A percentile compares a stretch with the other conserved stretches of the same genome.
Conservation (phyloP, 2,888 invertebrate species). For the Monochamus alternatus region DNA sequence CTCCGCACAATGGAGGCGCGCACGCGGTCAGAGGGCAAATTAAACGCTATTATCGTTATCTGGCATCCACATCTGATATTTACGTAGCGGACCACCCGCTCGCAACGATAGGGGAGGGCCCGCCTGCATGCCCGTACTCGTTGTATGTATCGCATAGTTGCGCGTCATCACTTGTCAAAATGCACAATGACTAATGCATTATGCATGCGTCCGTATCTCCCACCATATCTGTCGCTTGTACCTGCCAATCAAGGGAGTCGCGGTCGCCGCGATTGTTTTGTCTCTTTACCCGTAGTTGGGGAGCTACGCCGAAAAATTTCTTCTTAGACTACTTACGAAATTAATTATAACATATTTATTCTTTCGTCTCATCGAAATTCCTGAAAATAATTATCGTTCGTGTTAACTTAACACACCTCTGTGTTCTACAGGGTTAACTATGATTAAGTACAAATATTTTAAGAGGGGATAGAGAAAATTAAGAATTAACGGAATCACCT, state of each 20-base stretch:
- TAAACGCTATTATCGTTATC: constrained; percentile 25
- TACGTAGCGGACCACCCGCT: constrained; percentile 22
- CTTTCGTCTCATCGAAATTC: no score
- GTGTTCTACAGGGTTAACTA: no score
- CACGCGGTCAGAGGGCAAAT: constrained; percentile 24
- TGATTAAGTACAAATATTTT: no score
- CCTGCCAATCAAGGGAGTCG: constrained; percentile 61
- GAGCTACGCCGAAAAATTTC: constrained; percentile 4
- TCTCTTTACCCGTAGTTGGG: constrained; percentile 26
- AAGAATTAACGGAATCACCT: no score
- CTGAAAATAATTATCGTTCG: no score
- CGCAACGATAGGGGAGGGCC: constrained; percentile 31
- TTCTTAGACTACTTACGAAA: no score
- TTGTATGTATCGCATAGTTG: constrained; percentile 54
- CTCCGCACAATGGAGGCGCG: neutral
- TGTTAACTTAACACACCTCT: no score
- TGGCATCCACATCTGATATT: constrained; percentile 8
- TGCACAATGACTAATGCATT: constrained; percentile 66
- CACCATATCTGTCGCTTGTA: constrained; percentile 61
- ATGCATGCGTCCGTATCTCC: constrained; percentile 63
- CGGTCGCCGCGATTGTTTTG: constrained; percentile 29
- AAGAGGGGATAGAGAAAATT: no score
- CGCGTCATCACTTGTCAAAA: constrained; percentile 67
- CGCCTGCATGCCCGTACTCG: neutral
- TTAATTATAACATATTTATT: no score